phyloP scores from a whole-genome alignment of 2,888 invertebrate genomes.

The Sesamia inferens region DNA sequence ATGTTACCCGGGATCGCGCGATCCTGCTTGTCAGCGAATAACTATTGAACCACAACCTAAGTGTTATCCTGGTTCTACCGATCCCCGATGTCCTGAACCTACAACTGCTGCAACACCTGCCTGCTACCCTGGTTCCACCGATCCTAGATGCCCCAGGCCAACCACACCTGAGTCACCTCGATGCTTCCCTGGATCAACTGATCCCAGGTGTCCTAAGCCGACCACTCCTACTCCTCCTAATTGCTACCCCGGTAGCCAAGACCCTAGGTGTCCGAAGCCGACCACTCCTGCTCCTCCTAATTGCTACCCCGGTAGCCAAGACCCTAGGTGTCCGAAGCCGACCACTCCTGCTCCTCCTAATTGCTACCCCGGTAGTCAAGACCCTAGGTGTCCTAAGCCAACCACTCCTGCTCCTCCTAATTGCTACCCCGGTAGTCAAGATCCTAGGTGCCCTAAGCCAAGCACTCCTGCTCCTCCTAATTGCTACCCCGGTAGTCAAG shows the following conservation, averaged over 20 bases:
- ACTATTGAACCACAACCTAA: slow-evolving; percentile 69
- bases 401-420: slow-evolving; percentile 56
- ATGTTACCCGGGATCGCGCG: slow-evolving; percentile 78
- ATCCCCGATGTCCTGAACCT: slow-evolving; percentile 71
- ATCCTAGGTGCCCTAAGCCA: slow-evolving; percentile 71
- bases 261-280: too few species aligned
- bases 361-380: slow-evolving; percentile 48
- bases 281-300: slow-evolving; percentile 60
- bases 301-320: slow-evolving; percentile 74
- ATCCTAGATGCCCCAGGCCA: slow-evolving; percentile 46
- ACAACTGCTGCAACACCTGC: slow-evolving; percentile 50
- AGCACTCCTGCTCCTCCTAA: slow-evolving; percentile 50
- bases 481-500: slow-evolving; percentile 48
- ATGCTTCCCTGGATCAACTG: too few species aligned
- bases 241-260: too few species aligned
- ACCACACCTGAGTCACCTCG: slow-evolving; percentile 38
- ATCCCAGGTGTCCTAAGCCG: too few species aligned
- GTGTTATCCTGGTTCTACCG: slow-evolving; percentile 74
- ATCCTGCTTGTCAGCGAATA: slow-evolving; percentile 77
- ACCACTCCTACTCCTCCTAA: too few species aligned
- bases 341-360: slow-evolving; percentile 51
- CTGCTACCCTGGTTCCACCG: slow-evolving; percentile 47
- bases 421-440: slow-evolving; percentile 74
- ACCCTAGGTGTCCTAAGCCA: slow-evolving; percentile 44
- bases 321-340: slow-evolving; percentile 71